Evolutionary conservation across 1,140 invertebrate species (phyloP).

Genomic region (Drosophila funebris): DNA sequence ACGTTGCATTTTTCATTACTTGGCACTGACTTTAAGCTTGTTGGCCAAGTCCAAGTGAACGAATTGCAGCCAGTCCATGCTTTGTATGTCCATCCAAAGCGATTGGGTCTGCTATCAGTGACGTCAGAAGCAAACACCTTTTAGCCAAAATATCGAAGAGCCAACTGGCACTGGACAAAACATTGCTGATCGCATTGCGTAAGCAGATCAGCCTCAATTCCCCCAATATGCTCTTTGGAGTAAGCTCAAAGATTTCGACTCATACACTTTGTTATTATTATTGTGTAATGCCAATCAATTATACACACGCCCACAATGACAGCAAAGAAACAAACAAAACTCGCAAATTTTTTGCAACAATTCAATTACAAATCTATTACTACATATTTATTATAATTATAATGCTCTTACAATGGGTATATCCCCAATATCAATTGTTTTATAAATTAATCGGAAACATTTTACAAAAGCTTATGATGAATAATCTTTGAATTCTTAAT

Average conservation of each 20-base stretch:
- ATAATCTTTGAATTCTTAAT: too few relatives aligned
- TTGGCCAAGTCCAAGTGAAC: conserved; percentile 80
- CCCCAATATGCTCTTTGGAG: not conserved
- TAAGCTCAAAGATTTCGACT: conserved; percentile 1
- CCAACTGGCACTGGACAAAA: conserved; percentile 6
- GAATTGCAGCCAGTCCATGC: conserved; percentile 58
- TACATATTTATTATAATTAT: conserved; percentile 46
- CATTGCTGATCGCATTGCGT: conserved; percentile 53
- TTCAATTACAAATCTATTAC: conserved; percentile 75
- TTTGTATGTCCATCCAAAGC: conserved; percentile 22
- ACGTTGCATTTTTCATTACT: conserved; percentile 80
- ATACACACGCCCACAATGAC: conserved; percentile 58
- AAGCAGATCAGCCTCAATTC: conserved; percentile 49
- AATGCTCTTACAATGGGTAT: conserved; percentile 3
- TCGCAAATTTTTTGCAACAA: conserved; percentile 60
- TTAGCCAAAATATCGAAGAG: not conserved
- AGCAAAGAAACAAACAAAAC: conserved; percentile 15
- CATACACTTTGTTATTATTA: conserved; percentile 24
- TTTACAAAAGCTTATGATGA: not conserved
- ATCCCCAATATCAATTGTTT: not conserved
- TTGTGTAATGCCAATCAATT: conserved; percentile 78
- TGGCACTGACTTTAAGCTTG: conserved; percentile 78
- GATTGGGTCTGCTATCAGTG: conserved; percentile 53
- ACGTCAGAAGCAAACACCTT: conserved; percentile 46
- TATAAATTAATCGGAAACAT: not conserved